These are phyloP conservation scores for Metopolophium dirhodum DNA, from an alignment of 1,140 invertebrate genomes.

Conservation along the genomic window DNA sequence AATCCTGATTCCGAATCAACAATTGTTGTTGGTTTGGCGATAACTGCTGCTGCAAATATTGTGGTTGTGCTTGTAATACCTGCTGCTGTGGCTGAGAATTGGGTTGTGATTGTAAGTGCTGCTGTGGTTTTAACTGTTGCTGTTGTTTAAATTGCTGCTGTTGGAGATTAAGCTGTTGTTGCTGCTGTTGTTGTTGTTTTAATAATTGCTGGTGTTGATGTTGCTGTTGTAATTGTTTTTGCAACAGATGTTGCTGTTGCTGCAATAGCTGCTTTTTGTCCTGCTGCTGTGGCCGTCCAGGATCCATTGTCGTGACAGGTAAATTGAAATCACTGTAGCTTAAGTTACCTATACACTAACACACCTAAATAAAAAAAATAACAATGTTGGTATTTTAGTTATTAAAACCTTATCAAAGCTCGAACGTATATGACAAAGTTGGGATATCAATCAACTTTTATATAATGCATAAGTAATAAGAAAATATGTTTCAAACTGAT, in stretches of 20 bases:
- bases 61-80: neutral
- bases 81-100: neutral
- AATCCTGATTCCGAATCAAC: neutral
- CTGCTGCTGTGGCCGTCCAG: neutral
- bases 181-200: neutral
- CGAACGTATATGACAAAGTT: no score
- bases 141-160: neutral
- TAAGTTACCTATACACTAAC: neutral
- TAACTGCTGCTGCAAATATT: neutral
- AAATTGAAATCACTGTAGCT: neutral
- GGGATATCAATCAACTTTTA: no score
- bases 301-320: neutral
- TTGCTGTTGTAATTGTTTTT: conserved; percentile 37
- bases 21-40: neutral
- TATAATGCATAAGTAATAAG: no score
- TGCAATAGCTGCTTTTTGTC: conserved; percentile 18
- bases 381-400: neutral
- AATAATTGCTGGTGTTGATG: neutral
- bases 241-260: neutral
- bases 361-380: conserved; percentile 16
- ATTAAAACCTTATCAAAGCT: no score
- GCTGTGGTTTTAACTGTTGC: neutral
- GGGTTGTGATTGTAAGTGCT: neutral
- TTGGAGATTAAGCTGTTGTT: neutral
- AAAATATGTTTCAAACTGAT: no score